These are phyloP conservation scores for Lampropteryx suffumata DNA, from an alignment of 2,888 invertebrate species.

Conservation along the genomic window DNA sequence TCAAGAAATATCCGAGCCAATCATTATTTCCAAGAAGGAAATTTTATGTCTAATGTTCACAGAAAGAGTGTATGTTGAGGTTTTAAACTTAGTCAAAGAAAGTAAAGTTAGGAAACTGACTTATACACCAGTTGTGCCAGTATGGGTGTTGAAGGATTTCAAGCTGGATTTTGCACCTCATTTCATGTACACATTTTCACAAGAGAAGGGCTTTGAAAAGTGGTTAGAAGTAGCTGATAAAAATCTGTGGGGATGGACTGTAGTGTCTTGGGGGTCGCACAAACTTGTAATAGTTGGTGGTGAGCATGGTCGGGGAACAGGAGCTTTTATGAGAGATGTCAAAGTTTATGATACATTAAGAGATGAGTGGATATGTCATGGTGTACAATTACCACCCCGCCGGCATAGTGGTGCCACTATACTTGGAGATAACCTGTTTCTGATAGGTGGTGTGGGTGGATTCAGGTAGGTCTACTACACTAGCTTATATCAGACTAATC, in stretches of 20 bases:
- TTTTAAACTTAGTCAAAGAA: slow-evolving; percentile 47
- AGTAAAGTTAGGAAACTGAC: slow-evolving; percentile 48
- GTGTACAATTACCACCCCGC: slow-evolving; percentile 57
- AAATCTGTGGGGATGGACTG: slow-evolving; percentile 71
- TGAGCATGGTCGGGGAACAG: slow-evolving; percentile 65
- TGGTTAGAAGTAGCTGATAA: slow-evolving; percentile 68
- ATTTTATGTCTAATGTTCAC: slow-evolving; percentile 51
- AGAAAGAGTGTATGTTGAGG: slow-evolving; percentile 60
- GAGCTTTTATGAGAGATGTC: slow-evolving; percentile 61
- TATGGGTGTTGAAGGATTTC: slow-evolving; percentile 49
- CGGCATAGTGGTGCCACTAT: slow-evolving; percentile 64
- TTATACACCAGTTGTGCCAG: slow-evolving; percentile 53
- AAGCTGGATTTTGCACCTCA: slow-evolving; percentile 50
- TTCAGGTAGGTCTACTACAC: slow-evolving; percentile 63
- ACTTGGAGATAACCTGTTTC: slow-evolving; percentile 54
- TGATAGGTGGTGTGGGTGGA: slow-evolving; percentile 71
- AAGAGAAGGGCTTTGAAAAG: slow-evolving; percentile 51
- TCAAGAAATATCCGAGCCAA: slow-evolving; percentile 35
- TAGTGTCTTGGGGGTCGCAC: slow-evolving; percentile 60
- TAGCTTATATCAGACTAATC: not conserved
- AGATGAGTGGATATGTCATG: slow-evolving; percentile 62
- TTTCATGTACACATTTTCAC: slow-evolving; percentile 53
- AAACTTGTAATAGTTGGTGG: slow-evolving; percentile 66
- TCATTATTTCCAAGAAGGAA: slow-evolving; percentile 39
- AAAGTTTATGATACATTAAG: slow-evolving; percentile 63